Evolutionary conservation across 1,140 invertebrate genomes (phyloP).

Genomic region (Himalopsyche phryganea): DNA sequence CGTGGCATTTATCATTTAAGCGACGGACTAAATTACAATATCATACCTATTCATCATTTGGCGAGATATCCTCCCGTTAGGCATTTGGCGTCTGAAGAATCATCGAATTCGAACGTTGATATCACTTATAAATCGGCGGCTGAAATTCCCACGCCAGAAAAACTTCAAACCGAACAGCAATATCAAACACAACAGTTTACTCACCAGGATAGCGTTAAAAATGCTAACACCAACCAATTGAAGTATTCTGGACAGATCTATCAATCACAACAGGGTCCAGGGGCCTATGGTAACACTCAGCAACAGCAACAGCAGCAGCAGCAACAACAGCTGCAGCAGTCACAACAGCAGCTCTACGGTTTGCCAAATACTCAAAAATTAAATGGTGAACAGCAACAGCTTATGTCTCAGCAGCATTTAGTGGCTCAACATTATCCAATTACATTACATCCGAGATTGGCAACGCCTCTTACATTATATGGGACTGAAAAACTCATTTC

Average conservation of each 20-base stretch:
- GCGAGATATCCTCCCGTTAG: conserved; percentile 11
- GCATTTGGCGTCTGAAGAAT: conserved; percentile 10
- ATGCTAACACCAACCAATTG: conserved; percentile 8
- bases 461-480: conserved; percentile 9
- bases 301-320: conserved; percentile 1
- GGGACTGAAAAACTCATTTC: conserved; percentile 18
- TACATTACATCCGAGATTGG: conserved; percentile 13
- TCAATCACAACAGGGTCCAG: conserved; percentile 1
- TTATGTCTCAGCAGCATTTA: conserved; percentile 12
- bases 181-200: neutral
- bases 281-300: neutral
- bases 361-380: neutral
- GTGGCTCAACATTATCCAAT: conserved; percentile 16
- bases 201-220: conserved; percentile 2
- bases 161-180: conserved; percentile 1
- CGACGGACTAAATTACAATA: conserved; percentile 16
- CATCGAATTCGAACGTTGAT: conserved; percentile 12
- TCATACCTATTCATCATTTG: conserved; percentile 23
- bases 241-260: neutral
- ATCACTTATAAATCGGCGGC: conserved; percentile 21
- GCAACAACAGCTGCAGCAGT: neutral
- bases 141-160: neutral
- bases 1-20: conserved; percentile 23
- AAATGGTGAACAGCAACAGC: conserved; percentile 1
- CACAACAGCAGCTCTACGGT: conserved; percentile 1